Percentiles rank a stretch among this genome's conserved stretches.
Evolutionary conservation across 92 coral and sea anemone species (phyloP).

Genomic region (Umimayanthus chanpuru): DNA sequence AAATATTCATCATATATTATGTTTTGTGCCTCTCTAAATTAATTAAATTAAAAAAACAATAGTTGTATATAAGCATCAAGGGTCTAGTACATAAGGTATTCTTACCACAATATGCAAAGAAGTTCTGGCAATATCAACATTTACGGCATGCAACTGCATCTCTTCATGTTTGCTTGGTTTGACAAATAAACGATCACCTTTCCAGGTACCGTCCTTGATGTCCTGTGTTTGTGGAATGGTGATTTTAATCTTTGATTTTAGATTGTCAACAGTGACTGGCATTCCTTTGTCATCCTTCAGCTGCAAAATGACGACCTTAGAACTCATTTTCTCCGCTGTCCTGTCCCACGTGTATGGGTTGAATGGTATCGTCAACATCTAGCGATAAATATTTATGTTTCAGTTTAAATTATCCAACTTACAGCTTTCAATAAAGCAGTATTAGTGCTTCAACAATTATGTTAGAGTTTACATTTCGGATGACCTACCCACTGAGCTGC

Average conservation of each 20-base stretch:
- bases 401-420: too few relatives aligned
- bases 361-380: slow-evolving; percentile 4
- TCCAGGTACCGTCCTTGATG: not conserved
- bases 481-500: too few relatives aligned
- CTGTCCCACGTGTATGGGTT: slow-evolving; percentile 35
- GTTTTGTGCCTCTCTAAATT: too few relatives aligned
- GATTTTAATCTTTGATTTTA: not conserved
- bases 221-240: slow-evolving; percentile 12
- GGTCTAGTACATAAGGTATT: not conserved
- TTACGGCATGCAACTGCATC: slow-evolving; percentile 21
- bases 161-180: slow-evolving; percentile 22
- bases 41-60: too few relatives aligned
- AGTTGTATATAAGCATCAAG: too few relatives aligned
- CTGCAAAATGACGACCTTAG: slow-evolving; percentile 6
- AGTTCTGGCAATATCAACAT: slow-evolving; percentile 16
- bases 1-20: too few relatives aligned
- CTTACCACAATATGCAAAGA: slow-evolving; percentile 23
- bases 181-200: not conserved
- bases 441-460: too few relatives aligned
- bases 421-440: too few relatives aligned
- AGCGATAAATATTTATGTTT: too few relatives aligned
- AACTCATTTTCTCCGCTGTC: not conserved
- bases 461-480: too few relatives aligned
- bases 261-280: not conserved
- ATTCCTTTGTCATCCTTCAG: slow-evolving; percentile 5